Evolutionary conservation across 2,113 vertebrate species (phyloP).

Genomic region (Channa argus): DNA sequence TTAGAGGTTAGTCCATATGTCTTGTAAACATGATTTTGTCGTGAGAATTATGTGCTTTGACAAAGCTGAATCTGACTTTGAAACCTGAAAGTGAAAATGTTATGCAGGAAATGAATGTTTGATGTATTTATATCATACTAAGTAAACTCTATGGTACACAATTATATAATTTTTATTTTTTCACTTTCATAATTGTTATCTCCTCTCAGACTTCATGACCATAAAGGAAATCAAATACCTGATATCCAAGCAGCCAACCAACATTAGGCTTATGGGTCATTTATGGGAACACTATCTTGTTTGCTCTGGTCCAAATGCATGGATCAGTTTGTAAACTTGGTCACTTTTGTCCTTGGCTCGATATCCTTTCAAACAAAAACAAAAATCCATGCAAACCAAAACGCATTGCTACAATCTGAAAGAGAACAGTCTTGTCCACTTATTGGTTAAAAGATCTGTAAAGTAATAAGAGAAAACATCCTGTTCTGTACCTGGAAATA

Average conservation of each 20-base stretch:
- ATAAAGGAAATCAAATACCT: constrained; percentile 33
- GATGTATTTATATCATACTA: not conserved
- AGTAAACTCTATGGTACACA: not conserved
- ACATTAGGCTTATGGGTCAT: constrained; percentile 18
- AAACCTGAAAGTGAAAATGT: not conserved
- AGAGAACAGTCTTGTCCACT: no score
- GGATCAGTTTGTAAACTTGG: no score
- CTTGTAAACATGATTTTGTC: not conserved
- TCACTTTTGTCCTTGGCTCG: no score
- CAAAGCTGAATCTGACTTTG: not conserved
- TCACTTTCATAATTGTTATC: constrained; percentile 5
- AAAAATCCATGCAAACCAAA: no score
- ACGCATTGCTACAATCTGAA: no score
- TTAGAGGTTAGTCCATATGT: constrained; percentile 1
- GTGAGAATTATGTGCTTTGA: not conserved
- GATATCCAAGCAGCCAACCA: constrained; percentile 30
- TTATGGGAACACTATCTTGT: not conserved
- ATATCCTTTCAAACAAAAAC: no score
- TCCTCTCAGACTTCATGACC: constrained; percentile 13
- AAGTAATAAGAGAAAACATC: no score
- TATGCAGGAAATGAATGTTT: not conserved
- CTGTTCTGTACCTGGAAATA: no score
- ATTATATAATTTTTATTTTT: no score
- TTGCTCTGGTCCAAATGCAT: no score
- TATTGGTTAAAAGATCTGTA: no score